phyloP scores from a whole-genome alignment of 2,888 invertebrate species.

The Phanerotoma sp. region DNA sequence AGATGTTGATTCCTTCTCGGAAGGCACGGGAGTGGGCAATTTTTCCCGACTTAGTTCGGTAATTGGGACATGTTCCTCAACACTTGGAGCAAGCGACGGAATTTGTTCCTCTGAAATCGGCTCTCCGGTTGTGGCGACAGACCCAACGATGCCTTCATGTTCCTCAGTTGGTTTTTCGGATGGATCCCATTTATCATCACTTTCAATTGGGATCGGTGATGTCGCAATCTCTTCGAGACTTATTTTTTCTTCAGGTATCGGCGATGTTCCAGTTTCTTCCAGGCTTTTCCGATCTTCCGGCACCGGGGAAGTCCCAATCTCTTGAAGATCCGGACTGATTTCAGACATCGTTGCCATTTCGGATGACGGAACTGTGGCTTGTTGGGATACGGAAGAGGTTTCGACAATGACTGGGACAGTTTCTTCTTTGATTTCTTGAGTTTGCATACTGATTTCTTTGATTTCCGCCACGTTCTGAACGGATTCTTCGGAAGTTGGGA shows the following conservation, averaged over 20 bases:
- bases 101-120: too few species aligned
- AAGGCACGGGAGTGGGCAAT: slow-evolving; percentile 10
- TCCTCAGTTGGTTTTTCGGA: too few species aligned
- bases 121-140: too few species aligned
- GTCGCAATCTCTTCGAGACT: slow-evolving; percentile 18
- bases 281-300: too few species aligned
- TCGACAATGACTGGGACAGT: background rate
- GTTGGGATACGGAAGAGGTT: slow-evolving; percentile 20
- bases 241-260: slow-evolving; percentile 26
- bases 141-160: too few species aligned
- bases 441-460: slow-evolving; percentile 41
- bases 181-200: too few species aligned
- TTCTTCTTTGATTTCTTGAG: slow-evolving; percentile 19
- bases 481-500: slow-evolving; percentile 43
- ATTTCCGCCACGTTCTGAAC: slow-evolving; percentile 49
- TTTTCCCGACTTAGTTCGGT: too few species aligned
- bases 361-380: slow-evolving; percentile 24
- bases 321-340: background rate
- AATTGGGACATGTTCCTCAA: too few species aligned
- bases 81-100: slow-evolving; percentile 2
- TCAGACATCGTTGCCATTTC: slow-evolving; percentile 25
- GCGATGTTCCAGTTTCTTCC: slow-evolving; percentile 19
- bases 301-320: too few species aligned
- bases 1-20: slow-evolving; percentile 39
- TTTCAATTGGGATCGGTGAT: too few species aligned